Evolutionary conservation across 2,888 invertebrate species (phyloP).

Genomic region (Allygus modestus): DNA sequence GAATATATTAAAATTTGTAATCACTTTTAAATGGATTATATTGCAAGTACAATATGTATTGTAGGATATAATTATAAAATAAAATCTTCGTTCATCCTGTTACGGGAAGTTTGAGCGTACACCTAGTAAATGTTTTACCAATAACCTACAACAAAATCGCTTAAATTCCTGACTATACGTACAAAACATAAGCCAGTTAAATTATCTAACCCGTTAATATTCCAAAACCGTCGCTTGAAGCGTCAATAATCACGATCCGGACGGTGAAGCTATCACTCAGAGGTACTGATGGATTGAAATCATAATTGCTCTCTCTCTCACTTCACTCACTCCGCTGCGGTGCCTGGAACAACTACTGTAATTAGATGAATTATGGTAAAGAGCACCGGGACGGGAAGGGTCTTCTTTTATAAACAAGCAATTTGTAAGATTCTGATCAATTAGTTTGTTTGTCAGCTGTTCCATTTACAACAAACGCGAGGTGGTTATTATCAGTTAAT

Average conservation of each 20-base stretch:
- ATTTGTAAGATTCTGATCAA: not conserved
- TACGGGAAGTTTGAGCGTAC: no score
- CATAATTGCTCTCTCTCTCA: conserved; percentile 5
- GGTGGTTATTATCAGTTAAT: conserved; percentile 16
- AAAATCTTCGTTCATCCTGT: no score
- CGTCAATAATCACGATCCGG: conserved; percentile 14
- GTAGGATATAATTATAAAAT: no score
- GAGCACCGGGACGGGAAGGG: not conserved
- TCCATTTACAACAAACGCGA: not conserved
- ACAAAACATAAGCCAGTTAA: not conserved
- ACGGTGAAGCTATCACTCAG: conserved; percentile 12
- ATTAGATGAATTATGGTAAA: conserved; percentile 30
- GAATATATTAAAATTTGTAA: no score
- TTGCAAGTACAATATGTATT: no score
- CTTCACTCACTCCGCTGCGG: not conserved
- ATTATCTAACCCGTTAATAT: not conserved
- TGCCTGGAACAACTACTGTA: conserved; percentile 22
- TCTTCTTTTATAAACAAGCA: conserved; percentile 24
- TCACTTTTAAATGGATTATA: no score
- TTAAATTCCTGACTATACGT: no score
- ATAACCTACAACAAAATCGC: no score
- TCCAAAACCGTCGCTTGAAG: not conserved
- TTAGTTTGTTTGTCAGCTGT: not conserved
- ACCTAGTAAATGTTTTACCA: no score
- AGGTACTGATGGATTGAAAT: conserved; percentile 16